Evolutionary conservation across 1,140 invertebrate species (phyloP), one percentile per base, ranked within the genome.

Genomic region (Drosophila kepulauana): DNA sequence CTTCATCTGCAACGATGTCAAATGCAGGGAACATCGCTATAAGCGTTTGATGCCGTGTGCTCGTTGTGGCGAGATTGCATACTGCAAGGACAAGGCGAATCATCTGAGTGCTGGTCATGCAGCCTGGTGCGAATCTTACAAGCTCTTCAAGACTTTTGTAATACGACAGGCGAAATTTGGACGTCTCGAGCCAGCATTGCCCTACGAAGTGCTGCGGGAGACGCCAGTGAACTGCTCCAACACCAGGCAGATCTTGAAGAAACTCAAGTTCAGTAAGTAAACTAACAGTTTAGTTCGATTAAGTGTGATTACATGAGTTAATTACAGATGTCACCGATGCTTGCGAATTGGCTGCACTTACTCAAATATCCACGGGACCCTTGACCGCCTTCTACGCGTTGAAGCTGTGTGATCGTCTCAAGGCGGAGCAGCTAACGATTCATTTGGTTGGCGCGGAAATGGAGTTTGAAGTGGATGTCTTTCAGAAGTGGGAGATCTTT

Each of bases 401-500:
- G 38, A 95, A 95, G 72, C 91, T 91, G 73, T 87, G 67, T 88
- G 54, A 88, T 65, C 77, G 92, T 13, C 61, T 84, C 48, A 88
- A 89, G 81, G 78, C 91, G 3, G 62, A 82, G 75, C 33, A 72
- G 78, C 62, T 72, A 15, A 91, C 65, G 33, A 74, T 73, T 30
- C 92, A 93, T 51, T 61, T 93, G 20, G 91, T 93, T 28, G 92
- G 95, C 0, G 95, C 95, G 0, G 96, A 96, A 80, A 93, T 96
- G 15, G 95, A 96, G 43, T 96, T 95, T 72, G 96, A 96, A 89
- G 95, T 95, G 1, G 94, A 95, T 59, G 93, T 94, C 48, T 75
- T 96, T 1, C 93, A 94, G 30, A 95, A 95, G 54, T 96, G 96
- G 96, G 96, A 96, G 80, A 93, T 94, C 28, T 94, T 96, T 78